Conservation (phyloP, 1,140 invertebrate species). For the Drosophila saltans region DNA sequence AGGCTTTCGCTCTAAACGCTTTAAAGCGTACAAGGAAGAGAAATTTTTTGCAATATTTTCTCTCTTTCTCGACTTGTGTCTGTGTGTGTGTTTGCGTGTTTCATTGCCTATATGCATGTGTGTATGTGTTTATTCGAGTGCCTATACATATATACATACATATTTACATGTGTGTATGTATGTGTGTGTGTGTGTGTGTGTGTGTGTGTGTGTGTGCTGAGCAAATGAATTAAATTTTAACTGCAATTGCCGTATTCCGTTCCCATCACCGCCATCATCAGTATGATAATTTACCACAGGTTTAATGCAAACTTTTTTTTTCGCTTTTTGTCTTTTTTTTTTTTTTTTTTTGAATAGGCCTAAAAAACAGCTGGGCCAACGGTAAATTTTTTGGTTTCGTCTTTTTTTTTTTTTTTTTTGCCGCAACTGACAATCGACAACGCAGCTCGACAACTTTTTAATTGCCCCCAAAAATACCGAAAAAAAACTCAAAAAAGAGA, state of each 20-base stretch:
- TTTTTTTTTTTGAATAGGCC: conserved; percentile 19
- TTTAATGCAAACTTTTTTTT: conserved; percentile 7
- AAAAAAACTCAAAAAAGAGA: conserved; percentile 24
- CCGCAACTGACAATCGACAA: conserved; percentile 48
- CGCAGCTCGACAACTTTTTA: conserved; percentile 73
- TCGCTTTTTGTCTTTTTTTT: not conserved
- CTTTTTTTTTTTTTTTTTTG: not conserved
- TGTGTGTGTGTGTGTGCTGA: conserved; percentile 41
- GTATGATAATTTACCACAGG: conserved; percentile 6
- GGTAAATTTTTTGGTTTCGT: conserved; percentile 18
- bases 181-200: not conserved
- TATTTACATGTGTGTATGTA: not conserved
- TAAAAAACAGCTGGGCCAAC: conserved; percentile 26
- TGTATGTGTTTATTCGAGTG: not conserved
- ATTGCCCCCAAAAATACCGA: conserved; percentile 61
- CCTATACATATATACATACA: not conserved
- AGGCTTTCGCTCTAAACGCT: conserved; percentile 19
- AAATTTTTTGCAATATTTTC: conserved; percentile 33
- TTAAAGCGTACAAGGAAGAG: conserved; percentile 46
- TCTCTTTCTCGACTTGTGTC: not conserved
- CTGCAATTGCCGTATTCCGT: conserved; percentile 28
- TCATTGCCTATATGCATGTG: no score
- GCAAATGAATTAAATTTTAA: conserved; percentile 40
- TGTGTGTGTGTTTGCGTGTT: not conserved
- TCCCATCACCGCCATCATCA: conserved; percentile 21